These are phyloP conservation scores for Caenorhabditis zanzibari DNA, from an alignment of 2,888 invertebrate species.

Conservation along the genomic window DNA sequence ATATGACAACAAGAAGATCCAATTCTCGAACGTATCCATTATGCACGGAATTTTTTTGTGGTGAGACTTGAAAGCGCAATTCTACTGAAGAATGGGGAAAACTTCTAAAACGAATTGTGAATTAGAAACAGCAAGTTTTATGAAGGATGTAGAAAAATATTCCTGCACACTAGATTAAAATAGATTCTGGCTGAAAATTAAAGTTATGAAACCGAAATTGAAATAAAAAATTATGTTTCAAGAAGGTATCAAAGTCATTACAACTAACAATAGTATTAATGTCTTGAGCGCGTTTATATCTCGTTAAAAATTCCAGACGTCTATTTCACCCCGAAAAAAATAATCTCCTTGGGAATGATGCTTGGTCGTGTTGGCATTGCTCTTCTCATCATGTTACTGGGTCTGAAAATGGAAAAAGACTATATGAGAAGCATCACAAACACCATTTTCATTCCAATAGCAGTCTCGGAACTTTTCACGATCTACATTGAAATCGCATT, in stretches of 20 bases:
- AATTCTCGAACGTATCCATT: conserved; percentile 46
- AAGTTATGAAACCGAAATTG: no score
- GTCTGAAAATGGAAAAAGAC: conserved; percentile 71
- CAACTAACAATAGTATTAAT: no score
- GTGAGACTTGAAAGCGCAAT: conserved; percentile 10
- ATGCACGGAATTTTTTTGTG: conserved; percentile 61
- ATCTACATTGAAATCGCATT: conserved; percentile 66
- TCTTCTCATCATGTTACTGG: conserved; percentile 65
- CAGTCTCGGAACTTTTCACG: conserved; percentile 67
- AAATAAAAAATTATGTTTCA: no score
- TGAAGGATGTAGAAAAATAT: no score
- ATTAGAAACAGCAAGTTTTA: no score
- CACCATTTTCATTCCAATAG: conserved; percentile 70
- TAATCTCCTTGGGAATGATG: conserved; percentile 60
- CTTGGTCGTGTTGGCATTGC: conserved; percentile 62
- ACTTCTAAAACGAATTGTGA: no score
- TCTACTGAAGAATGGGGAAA: neutral
- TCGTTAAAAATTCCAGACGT: conserved; percentile 61
- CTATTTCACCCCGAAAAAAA: conserved; percentile 62
- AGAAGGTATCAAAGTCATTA: no score
- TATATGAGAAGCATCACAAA: conserved; percentile 71
- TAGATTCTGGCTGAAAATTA: no score
- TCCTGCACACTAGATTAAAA: neutral
- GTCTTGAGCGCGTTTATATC: no score
- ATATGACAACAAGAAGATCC: conserved; percentile 42